Percentiles rank a stretch among this genome's conserved stretches.
Evolutionary conservation across 2,113 vertebrate species (phyloP).

Genomic region (Fulica atra): DNA sequence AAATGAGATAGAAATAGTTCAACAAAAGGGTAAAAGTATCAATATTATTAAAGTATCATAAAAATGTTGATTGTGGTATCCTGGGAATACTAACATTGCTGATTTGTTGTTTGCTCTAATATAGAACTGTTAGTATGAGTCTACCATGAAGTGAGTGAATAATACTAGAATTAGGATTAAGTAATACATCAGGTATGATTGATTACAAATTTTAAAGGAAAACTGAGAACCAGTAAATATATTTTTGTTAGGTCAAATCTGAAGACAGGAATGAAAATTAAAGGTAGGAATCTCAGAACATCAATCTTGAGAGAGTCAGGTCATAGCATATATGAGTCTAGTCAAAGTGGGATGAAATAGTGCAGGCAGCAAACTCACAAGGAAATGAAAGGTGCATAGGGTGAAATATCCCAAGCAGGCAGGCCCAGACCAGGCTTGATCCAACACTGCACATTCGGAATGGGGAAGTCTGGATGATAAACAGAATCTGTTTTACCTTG

Average conservation of each 20-base stretch:
- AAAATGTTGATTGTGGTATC: background rate
- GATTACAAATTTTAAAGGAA: slow-evolving; percentile 20
- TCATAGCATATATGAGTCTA: background rate
- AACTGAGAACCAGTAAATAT: slow-evolving; percentile 43
- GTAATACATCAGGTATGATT: background rate
- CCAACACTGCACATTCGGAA: background rate
- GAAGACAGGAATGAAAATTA: slow-evolving; percentile 45
- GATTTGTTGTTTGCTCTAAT: background rate
- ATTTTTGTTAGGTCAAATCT: slow-evolving; percentile 50
- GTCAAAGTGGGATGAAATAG: slow-evolving; percentile 39
- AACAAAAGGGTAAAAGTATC: background rate
- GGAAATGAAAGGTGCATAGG: slow-evolving; percentile 6
- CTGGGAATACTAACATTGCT: background rate
- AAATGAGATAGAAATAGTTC: slow-evolving; percentile 12
- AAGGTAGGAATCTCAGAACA: slow-evolving; percentile 41
- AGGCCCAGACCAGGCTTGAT: background rate
- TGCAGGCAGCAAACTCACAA: background rate
- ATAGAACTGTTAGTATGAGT: background rate
- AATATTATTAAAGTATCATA: background rate
- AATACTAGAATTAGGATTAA: background rate
- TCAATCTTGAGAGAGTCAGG: slow-evolving; percentile 30
- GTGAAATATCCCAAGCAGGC: background rate
- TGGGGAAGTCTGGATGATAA: background rate
- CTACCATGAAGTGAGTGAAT: background rate
- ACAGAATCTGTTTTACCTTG: background rate